phyloP scores from a whole-genome alignment of 1,140 invertebrate species.

The Drosophila arawakana region DNA sequence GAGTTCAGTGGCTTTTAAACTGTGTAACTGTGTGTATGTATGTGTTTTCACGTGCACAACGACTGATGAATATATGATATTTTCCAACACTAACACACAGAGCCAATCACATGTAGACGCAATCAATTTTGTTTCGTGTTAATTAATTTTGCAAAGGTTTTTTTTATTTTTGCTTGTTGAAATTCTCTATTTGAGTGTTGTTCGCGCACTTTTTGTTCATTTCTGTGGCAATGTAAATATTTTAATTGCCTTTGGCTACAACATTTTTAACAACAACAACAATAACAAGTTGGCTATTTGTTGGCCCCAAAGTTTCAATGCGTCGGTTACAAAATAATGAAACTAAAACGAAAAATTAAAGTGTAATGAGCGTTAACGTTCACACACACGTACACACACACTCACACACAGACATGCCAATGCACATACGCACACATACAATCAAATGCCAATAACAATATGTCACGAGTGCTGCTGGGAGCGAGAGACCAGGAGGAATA shows the following conservation, averaged over 20 bases:
- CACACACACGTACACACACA: conserved; percentile 23
- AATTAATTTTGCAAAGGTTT: conserved; percentile 65
- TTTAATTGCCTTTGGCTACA: conserved; percentile 72
- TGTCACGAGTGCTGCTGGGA: conserved; percentile 53
- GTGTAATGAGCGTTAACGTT: conserved; percentile 49
- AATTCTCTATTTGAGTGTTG: conserved; percentile 43
- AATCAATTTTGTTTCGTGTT: conserved; percentile 66
- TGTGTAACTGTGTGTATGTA: conserved; percentile 32
- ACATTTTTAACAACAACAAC: conserved; percentile 41
- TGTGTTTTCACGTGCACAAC: conserved; percentile 71
- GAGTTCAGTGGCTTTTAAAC: conserved; percentile 7
- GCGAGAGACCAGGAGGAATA: conserved; percentile 5
- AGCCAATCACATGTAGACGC: conserved; percentile 30
- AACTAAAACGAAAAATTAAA: conserved; percentile 52
- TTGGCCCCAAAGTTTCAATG: conserved; percentile 37
- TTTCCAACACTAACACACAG: conserved; percentile 21
- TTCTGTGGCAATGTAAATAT: conserved; percentile 67
- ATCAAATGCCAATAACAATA: conserved; percentile 70
- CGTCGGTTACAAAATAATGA: conserved; percentile 68
- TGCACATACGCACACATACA: conserved; percentile 13
- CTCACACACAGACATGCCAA: conserved; percentile 14
- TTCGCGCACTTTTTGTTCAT: conserved; percentile 44
- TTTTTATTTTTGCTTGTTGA: conserved; percentile 36
- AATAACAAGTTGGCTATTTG: conserved; percentile 47
- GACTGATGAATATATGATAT: conserved; percentile 69